These are phyloP conservation scores for Tragelaphus strepsiceros DNA, from an alignment of 2,113 vertebrate genomes.

Conservation along the genomic window DNA sequence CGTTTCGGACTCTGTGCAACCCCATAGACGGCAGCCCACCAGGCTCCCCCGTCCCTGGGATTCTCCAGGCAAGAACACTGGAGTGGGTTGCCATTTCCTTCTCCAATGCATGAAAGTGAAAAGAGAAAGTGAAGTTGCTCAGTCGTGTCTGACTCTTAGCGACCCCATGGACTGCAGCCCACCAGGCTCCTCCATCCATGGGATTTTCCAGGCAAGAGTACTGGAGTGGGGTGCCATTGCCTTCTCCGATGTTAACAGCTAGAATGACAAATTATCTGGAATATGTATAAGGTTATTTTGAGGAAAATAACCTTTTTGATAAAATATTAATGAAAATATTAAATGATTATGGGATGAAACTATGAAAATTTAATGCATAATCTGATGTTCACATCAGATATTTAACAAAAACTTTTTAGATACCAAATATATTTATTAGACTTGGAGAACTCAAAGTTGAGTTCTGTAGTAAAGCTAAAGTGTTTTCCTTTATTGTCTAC, in stretches of 20 bases:
- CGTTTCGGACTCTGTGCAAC: too few relatives aligned
- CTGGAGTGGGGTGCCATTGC: too few relatives aligned
- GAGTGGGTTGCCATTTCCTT: too few relatives aligned
- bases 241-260: not conserved
- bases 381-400: not conserved
- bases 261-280: constrained; percentile 8
- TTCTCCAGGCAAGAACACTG: too few relatives aligned
- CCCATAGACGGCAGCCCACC: too few relatives aligned
- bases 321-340: constrained; percentile 29
- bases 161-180: too few relatives aligned
- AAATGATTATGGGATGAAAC: not conserved
- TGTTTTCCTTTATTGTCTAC: not conserved
- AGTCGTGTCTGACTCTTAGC: too few relatives aligned
- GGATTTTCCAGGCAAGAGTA: too few relatives aligned
- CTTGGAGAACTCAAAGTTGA: not conserved
- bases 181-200: too few relatives aligned
- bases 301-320: constrained; percentile 10
- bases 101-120: too few relatives aligned
- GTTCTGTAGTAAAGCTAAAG: not conserved
- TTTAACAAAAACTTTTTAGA: not conserved
- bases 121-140: too few relatives aligned
- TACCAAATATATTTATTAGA: constrained; percentile 31
- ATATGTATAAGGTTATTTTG: constrained; percentile 20
- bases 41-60: too few relatives aligned
- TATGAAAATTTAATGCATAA: constrained; percentile 10